Evolutionary conservation across 2,113 vertebrate genomes (phyloP).

Genomic region (Ginglymostoma cirratum): DNA sequence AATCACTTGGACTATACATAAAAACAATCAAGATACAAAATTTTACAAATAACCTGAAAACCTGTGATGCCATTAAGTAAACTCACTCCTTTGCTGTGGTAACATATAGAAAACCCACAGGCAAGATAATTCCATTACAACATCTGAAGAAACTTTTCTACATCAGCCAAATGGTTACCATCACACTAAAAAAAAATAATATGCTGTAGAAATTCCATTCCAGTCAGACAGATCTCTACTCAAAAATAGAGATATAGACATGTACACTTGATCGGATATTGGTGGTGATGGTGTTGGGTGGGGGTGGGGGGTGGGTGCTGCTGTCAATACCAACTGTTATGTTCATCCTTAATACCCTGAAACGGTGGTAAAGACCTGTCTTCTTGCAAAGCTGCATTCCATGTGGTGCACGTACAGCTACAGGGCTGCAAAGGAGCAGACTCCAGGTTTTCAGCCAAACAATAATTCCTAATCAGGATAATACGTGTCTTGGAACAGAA

Average conservation of each 20-base stretch:
- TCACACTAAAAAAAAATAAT: neutral
- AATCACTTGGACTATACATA: neutral
- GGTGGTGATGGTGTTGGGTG: too few relatives aligned
- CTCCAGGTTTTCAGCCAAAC: too few relatives aligned
- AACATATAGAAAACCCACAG: neutral
- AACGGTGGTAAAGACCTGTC: too few relatives aligned
- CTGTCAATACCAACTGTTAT: too few relatives aligned
- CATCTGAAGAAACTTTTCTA: neutral
- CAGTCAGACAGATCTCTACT: neutral
- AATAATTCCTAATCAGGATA: too few relatives aligned
- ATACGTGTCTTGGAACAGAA: too few relatives aligned
- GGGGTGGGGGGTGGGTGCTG: too few relatives aligned
- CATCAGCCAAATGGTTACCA: neutral
- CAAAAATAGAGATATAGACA: neutral
- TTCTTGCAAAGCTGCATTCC: too few relatives aligned
- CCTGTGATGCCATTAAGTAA: neutral
- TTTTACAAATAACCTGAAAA: neutral
- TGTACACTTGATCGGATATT: too few relatives aligned
- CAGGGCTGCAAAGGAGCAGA: too few relatives aligned
- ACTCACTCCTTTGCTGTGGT: neutral
- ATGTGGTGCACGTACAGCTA: too few relatives aligned
- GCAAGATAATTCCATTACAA: neutral
- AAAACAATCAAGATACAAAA: neutral
- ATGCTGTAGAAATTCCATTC: neutral
- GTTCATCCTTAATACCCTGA: too few relatives aligned